These are phyloP conservation scores for Epinotia demarniana DNA, from an alignment of 2,888 invertebrate species.

Conservation along the genomic window DNA sequence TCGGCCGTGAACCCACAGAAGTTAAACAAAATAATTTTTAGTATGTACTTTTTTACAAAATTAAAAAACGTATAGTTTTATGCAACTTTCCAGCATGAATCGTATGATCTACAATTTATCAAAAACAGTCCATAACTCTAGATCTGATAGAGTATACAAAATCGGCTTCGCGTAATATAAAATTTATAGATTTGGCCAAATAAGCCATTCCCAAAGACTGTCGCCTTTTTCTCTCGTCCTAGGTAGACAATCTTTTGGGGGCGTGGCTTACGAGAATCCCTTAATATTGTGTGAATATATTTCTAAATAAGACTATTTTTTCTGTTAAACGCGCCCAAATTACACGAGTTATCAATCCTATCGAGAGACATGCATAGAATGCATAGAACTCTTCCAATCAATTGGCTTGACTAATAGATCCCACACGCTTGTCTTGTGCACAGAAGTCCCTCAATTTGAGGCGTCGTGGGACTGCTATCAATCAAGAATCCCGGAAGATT, in stretches of 20 bases:
- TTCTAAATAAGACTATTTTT: neutral
- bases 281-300: neutral
- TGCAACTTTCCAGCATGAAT: no score
- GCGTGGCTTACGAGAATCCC: neutral
- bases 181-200: no score
- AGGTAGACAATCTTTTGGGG: neutral
- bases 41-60: no score
- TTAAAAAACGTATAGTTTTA: no score
- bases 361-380: slow-evolving; percentile 1
- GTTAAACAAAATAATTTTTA: no score
- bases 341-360: neutral
- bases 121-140: no score
- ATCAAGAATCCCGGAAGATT: slow-evolving; percentile 55
- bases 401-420: slow-evolving; percentile 51
- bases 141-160: no score
- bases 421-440: slow-evolving; percentile 50
- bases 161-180: no score
- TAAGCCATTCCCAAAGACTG: no score
- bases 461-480: slow-evolving; percentile 59
- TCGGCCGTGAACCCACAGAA: no score
- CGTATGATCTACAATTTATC: no score
- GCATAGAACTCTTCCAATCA: slow-evolving; percentile 21
- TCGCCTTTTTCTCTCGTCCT: neutral
- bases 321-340: neutral
- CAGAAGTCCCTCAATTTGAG: slow-evolving; percentile 46